Evolutionary conservation across 2,888 invertebrate genomes (phyloP).

Genomic region (Pardosa pseudoannulata): DNA sequence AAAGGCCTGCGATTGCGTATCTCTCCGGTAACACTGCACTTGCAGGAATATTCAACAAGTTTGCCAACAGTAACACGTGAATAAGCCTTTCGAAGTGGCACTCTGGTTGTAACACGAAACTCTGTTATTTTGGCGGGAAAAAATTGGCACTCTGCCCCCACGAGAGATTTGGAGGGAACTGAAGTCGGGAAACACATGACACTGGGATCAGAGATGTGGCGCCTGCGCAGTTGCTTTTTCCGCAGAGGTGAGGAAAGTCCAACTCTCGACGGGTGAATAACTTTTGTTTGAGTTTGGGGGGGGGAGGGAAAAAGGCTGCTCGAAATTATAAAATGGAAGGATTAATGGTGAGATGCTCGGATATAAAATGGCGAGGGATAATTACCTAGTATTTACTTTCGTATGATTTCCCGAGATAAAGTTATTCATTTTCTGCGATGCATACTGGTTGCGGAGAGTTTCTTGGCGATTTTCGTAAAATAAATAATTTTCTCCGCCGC

Average conservation of each 20-base stretch:
- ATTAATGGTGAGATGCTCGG: too few species aligned
- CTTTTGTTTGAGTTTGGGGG: slow-evolving; percentile 63
- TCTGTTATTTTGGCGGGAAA: slow-evolving; percentile 22
- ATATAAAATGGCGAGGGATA: too few species aligned
- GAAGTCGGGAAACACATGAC: slow-evolving; percentile 39
- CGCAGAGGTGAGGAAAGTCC: slow-evolving; percentile 59
- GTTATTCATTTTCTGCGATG: too few species aligned
- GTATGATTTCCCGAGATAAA: too few species aligned
- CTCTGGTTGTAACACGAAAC: background rate
- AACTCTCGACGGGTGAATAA: slow-evolving; percentile 48
- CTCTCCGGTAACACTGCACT: too few species aligned
- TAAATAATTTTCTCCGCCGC: too few species aligned
- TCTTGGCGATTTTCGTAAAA: too few species aligned
- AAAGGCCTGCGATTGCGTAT: too few species aligned
- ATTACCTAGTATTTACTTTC: too few species aligned
- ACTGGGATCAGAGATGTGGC: slow-evolving; percentile 8
- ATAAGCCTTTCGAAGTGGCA: background rate
- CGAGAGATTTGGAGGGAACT: slow-evolving; percentile 29
- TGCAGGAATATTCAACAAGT: slow-evolving; percentile 53
- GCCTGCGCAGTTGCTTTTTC: slow-evolving; percentile 47
- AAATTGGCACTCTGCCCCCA: slow-evolving; percentile 58
- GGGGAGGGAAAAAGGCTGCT: background rate
- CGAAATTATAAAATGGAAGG: background rate
- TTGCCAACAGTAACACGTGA: slow-evolving; percentile 37
- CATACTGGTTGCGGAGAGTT: too few species aligned